Evolutionary conservation across 2,113 vertebrate genomes (phyloP).

Genomic region (Centrocercus urophasianus): DNA sequence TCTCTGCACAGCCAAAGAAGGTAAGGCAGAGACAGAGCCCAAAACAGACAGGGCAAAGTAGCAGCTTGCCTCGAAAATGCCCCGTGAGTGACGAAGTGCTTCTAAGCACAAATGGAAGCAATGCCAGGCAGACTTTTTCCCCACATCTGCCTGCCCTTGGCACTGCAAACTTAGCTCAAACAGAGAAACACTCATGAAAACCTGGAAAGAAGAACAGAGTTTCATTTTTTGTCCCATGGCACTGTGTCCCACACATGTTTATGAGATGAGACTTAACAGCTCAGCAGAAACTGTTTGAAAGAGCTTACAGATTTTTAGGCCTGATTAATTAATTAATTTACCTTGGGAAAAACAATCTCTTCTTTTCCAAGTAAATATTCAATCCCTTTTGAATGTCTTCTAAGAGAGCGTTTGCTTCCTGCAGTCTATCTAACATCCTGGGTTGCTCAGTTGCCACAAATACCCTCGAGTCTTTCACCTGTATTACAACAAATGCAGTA

Average conservation of each 20-base stretch:
- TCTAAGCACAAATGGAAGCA: neutral
- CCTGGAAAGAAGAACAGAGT: neutral
- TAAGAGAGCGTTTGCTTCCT: conserved; percentile 86
- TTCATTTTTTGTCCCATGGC: neutral
- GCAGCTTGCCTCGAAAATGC: neutral
- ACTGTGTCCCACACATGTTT: neutral
- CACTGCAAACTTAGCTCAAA: neutral
- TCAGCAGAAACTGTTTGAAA: neutral
- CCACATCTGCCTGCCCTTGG: neutral
- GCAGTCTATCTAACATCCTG: conserved; percentile 86
- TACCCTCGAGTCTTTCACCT: conserved; percentile 81
- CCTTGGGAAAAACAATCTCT: conserved; percentile 87
- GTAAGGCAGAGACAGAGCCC: neutral
- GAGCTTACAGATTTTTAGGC: neutral
- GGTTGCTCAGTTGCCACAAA: conserved; percentile 85
- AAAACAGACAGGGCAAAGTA: neutral
- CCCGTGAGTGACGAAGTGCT: neutral
- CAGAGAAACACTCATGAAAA: neutral
- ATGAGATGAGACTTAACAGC: neutral
- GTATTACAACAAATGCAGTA: conserved; percentile 27
- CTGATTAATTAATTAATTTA: conserved; percentile 54
- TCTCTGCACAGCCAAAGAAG: neutral
- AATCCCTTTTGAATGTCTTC: conserved; percentile 88
- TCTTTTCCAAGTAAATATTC: conserved; percentile 90
- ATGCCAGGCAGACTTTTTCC: neutral